Percentiles rank a stretch among this genome's conserved stretches.
Evolutionary conservation across 1,140 invertebrate genomes (phyloP).

Genomic region (Bombyx mandarina): DNA sequence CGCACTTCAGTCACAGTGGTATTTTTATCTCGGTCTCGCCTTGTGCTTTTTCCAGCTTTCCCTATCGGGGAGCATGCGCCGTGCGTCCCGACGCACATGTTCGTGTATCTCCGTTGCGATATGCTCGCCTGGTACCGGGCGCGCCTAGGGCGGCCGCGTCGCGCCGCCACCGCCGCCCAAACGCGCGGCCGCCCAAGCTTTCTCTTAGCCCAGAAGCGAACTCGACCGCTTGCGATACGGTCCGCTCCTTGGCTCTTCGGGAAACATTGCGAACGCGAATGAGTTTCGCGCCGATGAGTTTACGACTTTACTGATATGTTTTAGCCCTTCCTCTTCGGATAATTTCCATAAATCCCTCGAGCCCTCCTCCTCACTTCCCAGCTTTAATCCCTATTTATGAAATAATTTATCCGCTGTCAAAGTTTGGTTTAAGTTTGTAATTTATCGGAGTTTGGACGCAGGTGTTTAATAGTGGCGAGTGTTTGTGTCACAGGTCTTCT

Average conservation of each 20-base stretch:
- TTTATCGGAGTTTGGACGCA: slow-evolving; percentile 20
- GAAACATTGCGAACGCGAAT: slow-evolving; percentile 34
- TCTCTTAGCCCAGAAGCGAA: slow-evolving; percentile 53
- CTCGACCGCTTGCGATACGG: slow-evolving; percentile 49
- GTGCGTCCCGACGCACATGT: slow-evolving; percentile 49
- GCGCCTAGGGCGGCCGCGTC: slow-evolving; percentile 62
- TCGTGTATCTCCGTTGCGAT: slow-evolving; percentile 26
- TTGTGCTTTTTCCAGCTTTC: slow-evolving; percentile 44
- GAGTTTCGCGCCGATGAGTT: slow-evolving; percentile 26
- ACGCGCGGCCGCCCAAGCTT: slow-evolving; percentile 42
- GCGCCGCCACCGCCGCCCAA: slow-evolving; percentile 64
- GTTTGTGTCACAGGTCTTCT: slow-evolving; percentile 34
- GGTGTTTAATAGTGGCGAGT: slow-evolving; percentile 26
- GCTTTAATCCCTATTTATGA: slow-evolving; percentile 4
- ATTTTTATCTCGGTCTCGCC: slow-evolving; percentile 46
- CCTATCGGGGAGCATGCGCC: slow-evolving; percentile 46
- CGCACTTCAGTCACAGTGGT: slow-evolving; percentile 48
- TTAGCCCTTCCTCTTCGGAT: slow-evolving; percentile 8
- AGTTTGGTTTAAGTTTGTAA: slow-evolving; percentile 17
- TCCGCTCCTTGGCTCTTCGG: slow-evolving; percentile 31
- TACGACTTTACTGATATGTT: slow-evolving; percentile 1
- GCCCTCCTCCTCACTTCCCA: slow-evolving; percentile 1
- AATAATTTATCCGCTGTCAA: background rate
- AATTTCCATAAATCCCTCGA: slow-evolving; percentile 4
- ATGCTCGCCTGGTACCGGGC: slow-evolving; percentile 55